Evolutionary conservation across 2,888 invertebrate genomes (phyloP), one percentile per base, ranked within the genome.

Genomic region (Keiferia lycopersicella): DNA sequence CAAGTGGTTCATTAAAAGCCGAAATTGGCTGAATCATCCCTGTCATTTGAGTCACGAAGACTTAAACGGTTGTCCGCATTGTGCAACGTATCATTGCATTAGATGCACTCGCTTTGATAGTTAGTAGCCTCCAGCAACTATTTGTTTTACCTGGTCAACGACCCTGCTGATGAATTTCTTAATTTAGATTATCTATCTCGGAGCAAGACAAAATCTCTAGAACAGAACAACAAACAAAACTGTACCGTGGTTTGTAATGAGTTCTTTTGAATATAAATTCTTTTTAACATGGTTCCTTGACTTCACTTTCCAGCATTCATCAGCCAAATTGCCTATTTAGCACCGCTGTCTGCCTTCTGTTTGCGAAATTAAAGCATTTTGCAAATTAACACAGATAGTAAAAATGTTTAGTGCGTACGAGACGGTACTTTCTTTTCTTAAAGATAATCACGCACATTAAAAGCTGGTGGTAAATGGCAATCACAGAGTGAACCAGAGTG

Each of bases 11-110:
- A 66, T 69, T 65, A 79, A 73, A 72, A 71, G 65, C 38, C 63
- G 62, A 68, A 72, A 74, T 75, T 66, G 65, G 78, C 80, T 75
- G 80, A 79, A 70, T 82, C 82, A 82, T 74, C 69, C 67, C 72
- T 73, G 75, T 75, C 73, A 78, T 73, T 75, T 66, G 41, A 68
- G 69, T 70, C 71, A 74, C 69, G 69, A 65, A 61, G 66, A 62
- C 50, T 63, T 66, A 63, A 67, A 70, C 66, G 66, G 65, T 63
- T 67, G 67, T 65, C 65, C 48, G 63, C 59, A 68, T 72, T 71
- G 69, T 64, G 71, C 67, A 73, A 73, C 53, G 61, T 63, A 66
- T 66, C 67, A 63, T 63, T 68, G 69, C 72, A 68, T 70, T 68
- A 62, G 63, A 65, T 68, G 67, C 70, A 66, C 62, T 62, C 48